phyloP scores from a whole-genome alignment of 2,113 vertebrate species.

The Papio anubis region DNA sequence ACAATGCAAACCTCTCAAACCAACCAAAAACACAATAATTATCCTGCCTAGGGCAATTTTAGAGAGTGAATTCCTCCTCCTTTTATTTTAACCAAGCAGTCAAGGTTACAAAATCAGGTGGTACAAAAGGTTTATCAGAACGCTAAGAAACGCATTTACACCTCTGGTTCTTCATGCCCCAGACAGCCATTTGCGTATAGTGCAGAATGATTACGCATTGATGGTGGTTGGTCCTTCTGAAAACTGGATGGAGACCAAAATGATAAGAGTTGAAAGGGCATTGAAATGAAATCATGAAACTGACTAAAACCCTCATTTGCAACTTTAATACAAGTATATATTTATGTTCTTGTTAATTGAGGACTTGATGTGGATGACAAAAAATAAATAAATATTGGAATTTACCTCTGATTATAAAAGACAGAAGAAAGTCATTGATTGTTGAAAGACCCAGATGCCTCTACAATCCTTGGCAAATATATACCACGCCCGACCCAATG shows the following conservation, averaged over 20 bases:
- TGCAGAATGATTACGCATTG: neutral
- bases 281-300: conserved; percentile 55
- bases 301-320: conserved; percentile 51
- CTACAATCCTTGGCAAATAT: conserved; percentile 65
- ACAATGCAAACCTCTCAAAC: conserved; percentile 47
- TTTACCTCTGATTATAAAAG: conserved; percentile 55
- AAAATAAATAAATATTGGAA: neutral
- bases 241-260: conserved; percentile 37
- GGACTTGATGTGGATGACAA: neutral
- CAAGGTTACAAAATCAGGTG: conserved; percentile 67
- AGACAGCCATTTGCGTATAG: neutral
- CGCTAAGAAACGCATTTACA: conserved; percentile 5
- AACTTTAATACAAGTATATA: conserved; percentile 25
- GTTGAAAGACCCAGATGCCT: conserved; percentile 46
- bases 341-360: neutral
- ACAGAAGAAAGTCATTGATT: conserved; percentile 66
- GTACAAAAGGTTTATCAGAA: conserved; percentile 38
- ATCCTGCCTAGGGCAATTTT: conserved; percentile 32
- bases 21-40: conserved; percentile 56
- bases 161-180: neutral
- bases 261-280: conserved; percentile 18
- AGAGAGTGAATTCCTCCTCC: conserved; percentile 38
- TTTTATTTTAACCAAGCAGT: conserved; percentile 70
- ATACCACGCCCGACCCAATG: conserved; percentile 40
- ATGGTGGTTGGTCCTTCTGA: neutral